A percentile compares a stretch with the other conserved stretches of the same genome.
These are phyloP conservation scores for Toxotes lorentzi DNA, from an alignment of 2,797 vertebrate genomes.

Conservation along the genomic window DNA sequence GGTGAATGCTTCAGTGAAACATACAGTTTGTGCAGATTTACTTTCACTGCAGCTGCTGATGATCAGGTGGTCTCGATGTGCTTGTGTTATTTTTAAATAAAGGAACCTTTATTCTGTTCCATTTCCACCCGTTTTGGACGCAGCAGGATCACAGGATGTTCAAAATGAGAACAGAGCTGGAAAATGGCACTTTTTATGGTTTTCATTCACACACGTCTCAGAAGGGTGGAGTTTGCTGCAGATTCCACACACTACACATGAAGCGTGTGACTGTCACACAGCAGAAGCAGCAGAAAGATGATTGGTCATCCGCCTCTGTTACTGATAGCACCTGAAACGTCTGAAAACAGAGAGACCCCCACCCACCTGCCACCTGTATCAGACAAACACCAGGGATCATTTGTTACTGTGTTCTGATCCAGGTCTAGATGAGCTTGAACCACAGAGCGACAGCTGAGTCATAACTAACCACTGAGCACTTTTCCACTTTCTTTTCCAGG, in stretches of 20 bases:
- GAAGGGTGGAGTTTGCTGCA: neutral
- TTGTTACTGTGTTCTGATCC: conserved; percentile 17
- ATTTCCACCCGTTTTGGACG: conserved; percentile 18
- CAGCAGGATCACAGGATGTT: conserved; percentile 14
- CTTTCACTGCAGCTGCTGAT: too few species aligned
- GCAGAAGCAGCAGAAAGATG: neutral
- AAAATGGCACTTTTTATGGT: neutral
- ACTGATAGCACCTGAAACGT: neutral
- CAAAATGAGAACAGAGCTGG: conserved; percentile 10
- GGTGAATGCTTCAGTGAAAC: too few species aligned
- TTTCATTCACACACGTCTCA: neutral
- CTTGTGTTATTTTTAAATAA: neutral
- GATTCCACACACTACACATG: neutral
- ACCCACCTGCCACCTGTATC: neutral
- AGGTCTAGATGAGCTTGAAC: conserved; percentile 14
- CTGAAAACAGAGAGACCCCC: neutral
- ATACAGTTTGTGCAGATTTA: too few species aligned
- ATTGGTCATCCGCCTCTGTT: too few species aligned
- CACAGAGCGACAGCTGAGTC: conserved; percentile 37
- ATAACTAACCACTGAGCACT: conserved; percentile 40
- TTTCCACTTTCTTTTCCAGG: conserved; percentile 50
- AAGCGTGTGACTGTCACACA: neutral
- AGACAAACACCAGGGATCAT: conserved; percentile 17
- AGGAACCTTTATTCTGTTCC: neutral
- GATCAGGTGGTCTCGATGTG: neutral